phyloP scores from a whole-genome alignment of 2,888 invertebrate genomes.

The Mantis religiosa region DNA sequence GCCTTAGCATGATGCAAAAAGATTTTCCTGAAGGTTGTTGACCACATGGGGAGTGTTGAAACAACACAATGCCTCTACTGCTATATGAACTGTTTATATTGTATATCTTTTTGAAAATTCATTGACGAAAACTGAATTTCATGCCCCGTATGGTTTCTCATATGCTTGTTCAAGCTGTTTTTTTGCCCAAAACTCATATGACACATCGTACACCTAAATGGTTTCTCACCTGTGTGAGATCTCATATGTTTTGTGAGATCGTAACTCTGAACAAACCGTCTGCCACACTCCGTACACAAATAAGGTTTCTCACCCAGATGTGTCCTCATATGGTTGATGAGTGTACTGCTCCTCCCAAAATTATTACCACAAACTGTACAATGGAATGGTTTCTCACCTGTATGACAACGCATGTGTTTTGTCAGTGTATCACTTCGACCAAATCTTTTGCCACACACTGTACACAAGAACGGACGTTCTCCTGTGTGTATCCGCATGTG shows the following conservation, averaged over 20 bases:
- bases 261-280: conserved; percentile 44
- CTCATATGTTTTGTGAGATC: conserved; percentile 49
- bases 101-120: not conserved
- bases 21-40: too few relatives aligned
- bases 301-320: conserved; percentile 49
- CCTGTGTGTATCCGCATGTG: conserved; percentile 12
- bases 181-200: conserved; percentile 44
- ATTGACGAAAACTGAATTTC: not conserved
- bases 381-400: conserved; percentile 36
- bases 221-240: conserved; percentile 50
- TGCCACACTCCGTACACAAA: conserved; percentile 47
- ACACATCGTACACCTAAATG: conserved; percentile 48
- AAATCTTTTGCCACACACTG: conserved; percentile 11
- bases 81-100: not conserved
- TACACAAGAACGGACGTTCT: conserved; percentile 17
- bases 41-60: too few relatives aligned
- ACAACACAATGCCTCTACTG: not conserved
- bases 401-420: conserved; percentile 13
- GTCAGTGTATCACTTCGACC: conserved; percentile 3
- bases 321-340: conserved; percentile 48
- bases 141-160: conserved; percentile 1
- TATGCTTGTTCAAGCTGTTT: conserved; percentile 3
- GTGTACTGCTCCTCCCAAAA: conserved; percentile 48
- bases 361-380: conserved; percentile 49
- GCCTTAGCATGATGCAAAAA: too few relatives aligned